phyloP scores from a whole-genome alignment of 2,113 vertebrate genomes.

The Vimba vimba region DNA sequence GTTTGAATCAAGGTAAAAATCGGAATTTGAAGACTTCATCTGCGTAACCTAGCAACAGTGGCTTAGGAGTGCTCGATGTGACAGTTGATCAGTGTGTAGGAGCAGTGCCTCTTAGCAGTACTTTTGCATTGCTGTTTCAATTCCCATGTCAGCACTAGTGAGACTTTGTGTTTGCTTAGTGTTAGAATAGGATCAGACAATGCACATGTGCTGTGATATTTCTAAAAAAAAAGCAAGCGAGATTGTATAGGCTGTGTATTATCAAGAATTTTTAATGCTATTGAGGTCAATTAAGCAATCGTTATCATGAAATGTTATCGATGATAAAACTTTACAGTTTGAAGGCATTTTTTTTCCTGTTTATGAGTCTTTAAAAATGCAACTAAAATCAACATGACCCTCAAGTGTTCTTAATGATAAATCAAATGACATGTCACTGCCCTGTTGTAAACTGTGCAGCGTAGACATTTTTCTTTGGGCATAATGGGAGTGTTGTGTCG shows the following conservation, averaged over 20 bases:
- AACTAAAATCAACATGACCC: not conserved
- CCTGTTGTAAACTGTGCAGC: too few relatives aligned
- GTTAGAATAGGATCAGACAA: conserved; percentile 14
- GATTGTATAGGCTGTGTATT: not conserved
- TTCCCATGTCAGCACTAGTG: conserved; percentile 9
- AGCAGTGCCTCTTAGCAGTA: conserved; percentile 9
- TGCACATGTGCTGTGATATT: not conserved
- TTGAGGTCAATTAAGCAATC: not conserved
- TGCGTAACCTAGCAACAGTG: conserved; percentile 6
- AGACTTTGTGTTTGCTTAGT: not conserved
- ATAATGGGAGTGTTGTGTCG: too few relatives aligned
- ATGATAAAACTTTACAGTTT: not conserved
- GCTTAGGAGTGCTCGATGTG: not conserved
- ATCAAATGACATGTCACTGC: too few relatives aligned
- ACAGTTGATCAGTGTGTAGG: conserved; percentile 15
- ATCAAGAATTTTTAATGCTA: not conserved
- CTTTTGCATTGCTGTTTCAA: not conserved
- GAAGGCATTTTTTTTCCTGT: not conserved
- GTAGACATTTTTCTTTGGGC: too few relatives aligned
- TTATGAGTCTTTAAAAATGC: not conserved
- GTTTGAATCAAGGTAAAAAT: not conserved
- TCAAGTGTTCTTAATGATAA: too few relatives aligned
- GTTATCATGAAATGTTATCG: not conserved
- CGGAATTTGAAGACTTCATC: not conserved
- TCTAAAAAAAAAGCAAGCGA: not conserved